phyloP scores from a whole-genome alignment of 2,888 invertebrate genomes.

The Dorcus hopei region DNA sequence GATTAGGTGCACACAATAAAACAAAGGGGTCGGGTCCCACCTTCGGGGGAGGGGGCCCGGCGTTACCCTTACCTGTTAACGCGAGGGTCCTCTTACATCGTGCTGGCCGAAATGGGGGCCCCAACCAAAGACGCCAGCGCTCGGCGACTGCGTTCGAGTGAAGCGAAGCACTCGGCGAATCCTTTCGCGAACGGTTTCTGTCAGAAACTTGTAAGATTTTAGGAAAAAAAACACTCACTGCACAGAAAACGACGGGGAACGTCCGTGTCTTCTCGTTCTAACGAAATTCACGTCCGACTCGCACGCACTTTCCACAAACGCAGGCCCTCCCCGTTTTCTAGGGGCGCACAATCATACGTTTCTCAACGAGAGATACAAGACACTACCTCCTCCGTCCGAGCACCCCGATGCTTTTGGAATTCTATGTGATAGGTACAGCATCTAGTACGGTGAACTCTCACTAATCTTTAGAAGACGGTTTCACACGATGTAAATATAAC shows the following conservation, averaged over 20 bases:
- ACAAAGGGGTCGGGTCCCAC: neutral
- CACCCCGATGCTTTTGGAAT: conserved; percentile 15
- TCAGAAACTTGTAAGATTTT: too few species aligned
- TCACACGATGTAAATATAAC: conserved; percentile 11
- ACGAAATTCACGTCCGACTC: neutral
- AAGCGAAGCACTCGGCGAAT: too few species aligned
- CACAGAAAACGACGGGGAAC: too few species aligned
- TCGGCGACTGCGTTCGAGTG: too few species aligned
- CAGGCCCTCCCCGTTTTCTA: neutral
- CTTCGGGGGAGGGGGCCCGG: neutral
- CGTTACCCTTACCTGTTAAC: too few species aligned
- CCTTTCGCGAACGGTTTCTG: too few species aligned
- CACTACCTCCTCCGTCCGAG: neutral
- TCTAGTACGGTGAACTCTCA: conserved; percentile 27
- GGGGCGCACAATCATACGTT: neutral
- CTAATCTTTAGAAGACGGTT: conserved; percentile 22
- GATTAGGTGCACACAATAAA: too few species aligned
- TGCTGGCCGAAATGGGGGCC: too few species aligned
- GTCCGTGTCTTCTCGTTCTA: too few species aligned
- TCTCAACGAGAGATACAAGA: neutral
- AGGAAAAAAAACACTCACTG: too few species aligned
- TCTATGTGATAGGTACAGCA: conserved; percentile 24
- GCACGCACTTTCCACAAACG: neutral
- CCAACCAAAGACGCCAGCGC: too few species aligned
- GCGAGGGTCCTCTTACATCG: too few species aligned